Conservation (phyloP, 2,113 vertebrate genomes). For the Aegithalos caudatus region DNA sequence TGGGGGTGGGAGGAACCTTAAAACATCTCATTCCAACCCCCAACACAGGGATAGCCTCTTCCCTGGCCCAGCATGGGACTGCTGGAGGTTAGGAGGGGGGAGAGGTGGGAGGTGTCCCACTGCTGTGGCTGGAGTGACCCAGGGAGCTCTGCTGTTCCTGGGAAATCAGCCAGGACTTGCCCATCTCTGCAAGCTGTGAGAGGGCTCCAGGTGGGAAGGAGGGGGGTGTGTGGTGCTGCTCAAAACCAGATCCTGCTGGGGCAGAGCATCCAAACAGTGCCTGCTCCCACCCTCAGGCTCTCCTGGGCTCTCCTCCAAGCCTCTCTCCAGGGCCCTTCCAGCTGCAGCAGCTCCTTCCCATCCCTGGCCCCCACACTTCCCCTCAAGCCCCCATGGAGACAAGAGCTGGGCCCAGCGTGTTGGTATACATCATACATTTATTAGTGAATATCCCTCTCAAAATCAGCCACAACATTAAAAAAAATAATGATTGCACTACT, state of each 20-base stretch:
- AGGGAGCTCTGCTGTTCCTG: fast-evolving
- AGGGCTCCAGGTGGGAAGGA: fast-evolving
- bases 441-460: slow-evolving; percentile 99
- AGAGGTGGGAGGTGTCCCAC: neutral
- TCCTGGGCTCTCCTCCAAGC: neutral
- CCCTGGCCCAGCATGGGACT: neutral
- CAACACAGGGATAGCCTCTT: fast-evolving
- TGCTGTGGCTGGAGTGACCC: neutral
- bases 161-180: fast-evolving
- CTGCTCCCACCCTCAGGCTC: neutral
- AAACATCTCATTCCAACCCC: neutral
- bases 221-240: neutral
- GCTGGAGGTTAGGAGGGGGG: neutral
- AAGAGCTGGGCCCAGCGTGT: neutral
- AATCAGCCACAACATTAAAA: slow-evolving; percentile 99
- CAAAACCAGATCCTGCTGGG: neutral
- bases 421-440: slow-evolving; percentile 99
- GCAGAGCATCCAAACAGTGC: neutral
- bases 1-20: neutral
- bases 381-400: neutral
- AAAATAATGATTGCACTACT: slow-evolving; percentile 99
- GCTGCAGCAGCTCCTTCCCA: too few species aligned
- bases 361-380: neutral
- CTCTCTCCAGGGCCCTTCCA: too few species aligned
- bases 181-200: fast-evolving